Conservation (phyloP, 2,113 vertebrate genomes). For the Neodontobutis hainanensis region DNA sequence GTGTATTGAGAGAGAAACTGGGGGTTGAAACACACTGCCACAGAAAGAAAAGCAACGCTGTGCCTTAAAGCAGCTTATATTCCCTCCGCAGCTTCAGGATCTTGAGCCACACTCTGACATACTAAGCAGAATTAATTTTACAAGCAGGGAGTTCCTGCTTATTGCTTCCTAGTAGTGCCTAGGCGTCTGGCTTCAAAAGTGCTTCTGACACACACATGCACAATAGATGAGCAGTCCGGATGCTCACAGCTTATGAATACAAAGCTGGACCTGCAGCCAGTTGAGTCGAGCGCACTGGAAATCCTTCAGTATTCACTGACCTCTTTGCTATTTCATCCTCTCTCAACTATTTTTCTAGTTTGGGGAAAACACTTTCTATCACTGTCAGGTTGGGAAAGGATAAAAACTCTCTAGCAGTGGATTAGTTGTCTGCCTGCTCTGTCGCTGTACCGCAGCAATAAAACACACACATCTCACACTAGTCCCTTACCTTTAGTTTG, state of each 20-base stretch:
- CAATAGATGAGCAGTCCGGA: slow-evolving; percentile 71
- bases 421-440: slow-evolving; percentile 75
- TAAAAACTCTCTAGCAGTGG: slow-evolving; percentile 74
- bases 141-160: slow-evolving; percentile 71
- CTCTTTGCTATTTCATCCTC: slow-evolving; percentile 76
- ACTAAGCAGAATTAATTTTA: slow-evolving; percentile 75
- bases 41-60: slow-evolving; percentile 8
- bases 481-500: slow-evolving; percentile 68
- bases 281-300: slow-evolving; percentile 56
- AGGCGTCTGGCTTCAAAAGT: slow-evolving; percentile 61
- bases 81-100: slow-evolving; percentile 40
- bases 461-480: slow-evolving; percentile 64
- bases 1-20: slow-evolving; percentile 17
- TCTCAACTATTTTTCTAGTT: slow-evolving; percentile 82
- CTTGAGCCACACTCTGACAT: slow-evolving; percentile 59
- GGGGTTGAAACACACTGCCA: slow-evolving; percentile 18
- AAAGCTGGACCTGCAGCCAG: slow-evolving; percentile 63
- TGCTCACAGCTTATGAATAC: slow-evolving; percentile 68
- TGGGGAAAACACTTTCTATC: slow-evolving; percentile 83
- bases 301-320: slow-evolving; percentile 77
- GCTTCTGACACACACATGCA: slow-evolving; percentile 69
- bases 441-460: slow-evolving; percentile 69
- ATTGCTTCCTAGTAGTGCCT: slow-evolving; percentile 61
- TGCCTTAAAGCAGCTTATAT: slow-evolving; percentile 59
- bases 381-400: slow-evolving; percentile 78